phyloP scores from a whole-genome alignment of 2,888 invertebrate species.

The Idaea dimidiata region DNA sequence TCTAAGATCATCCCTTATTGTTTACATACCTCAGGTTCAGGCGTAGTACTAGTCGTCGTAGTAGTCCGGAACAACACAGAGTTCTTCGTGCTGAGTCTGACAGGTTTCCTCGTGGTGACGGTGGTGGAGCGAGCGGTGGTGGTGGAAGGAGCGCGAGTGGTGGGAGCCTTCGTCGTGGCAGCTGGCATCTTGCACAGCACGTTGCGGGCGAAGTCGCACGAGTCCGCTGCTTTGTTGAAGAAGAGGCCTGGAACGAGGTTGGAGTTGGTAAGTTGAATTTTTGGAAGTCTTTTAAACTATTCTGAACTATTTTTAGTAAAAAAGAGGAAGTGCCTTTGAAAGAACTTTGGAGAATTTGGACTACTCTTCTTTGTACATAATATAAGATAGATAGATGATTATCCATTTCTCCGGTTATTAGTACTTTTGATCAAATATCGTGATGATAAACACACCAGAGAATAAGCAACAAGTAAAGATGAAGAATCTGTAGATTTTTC shows the following conservation, averaged over 20 bases:
- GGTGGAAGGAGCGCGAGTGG: conserved; percentile 55
- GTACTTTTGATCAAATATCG: no score
- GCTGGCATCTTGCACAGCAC: conserved; percentile 88
- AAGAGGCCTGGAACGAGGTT: conserved; percentile 83
- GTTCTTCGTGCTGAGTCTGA: conserved; percentile 68
- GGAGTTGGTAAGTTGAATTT: conserved; percentile 3
- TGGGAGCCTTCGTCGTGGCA: conserved; percentile 75
- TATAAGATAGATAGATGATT: no score
- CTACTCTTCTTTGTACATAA: no score
- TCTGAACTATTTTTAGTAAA: neutral
- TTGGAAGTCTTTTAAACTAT: neutral
- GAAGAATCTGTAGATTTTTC: no score
- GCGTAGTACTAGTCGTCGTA: conserved; percentile 59
- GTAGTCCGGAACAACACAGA: conserved; percentile 65
- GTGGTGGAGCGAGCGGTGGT: conserved; percentile 63
- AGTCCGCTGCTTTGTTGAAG: conserved; percentile 95
- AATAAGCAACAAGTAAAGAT: no score
- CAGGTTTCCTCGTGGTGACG: conserved; percentile 65
- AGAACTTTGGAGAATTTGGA: no score
- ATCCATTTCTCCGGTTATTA: no score
- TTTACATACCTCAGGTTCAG: conserved; percentile 58
- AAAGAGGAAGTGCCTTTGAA: neutral
- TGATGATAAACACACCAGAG: no score
- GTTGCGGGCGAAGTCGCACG: conserved; percentile 95
- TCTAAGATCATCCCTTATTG: no score